Conservation (phyloP, 2,113 vertebrate genomes). For the Corythaeola cristata region DNA sequence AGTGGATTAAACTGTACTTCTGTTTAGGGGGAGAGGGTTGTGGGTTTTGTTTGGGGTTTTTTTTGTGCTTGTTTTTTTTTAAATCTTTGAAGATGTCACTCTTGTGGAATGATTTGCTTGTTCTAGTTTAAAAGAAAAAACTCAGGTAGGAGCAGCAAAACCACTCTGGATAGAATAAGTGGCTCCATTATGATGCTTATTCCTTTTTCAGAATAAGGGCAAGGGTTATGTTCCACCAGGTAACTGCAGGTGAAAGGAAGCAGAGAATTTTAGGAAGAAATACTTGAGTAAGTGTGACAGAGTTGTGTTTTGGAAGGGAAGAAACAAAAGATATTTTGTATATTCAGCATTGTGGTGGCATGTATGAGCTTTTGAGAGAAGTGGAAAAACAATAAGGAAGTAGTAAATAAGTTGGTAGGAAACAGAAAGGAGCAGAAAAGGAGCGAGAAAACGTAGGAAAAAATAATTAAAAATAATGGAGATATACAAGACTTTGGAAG, state of each 20-base stretch:
- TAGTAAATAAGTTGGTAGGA: neutral
- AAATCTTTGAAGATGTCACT: neutral
- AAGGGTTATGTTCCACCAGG: neutral
- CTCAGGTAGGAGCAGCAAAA: neutral
- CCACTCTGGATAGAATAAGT: neutral
- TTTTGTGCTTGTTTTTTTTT: neutral
- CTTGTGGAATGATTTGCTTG: neutral
- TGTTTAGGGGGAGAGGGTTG: neutral
- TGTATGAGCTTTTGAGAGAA: neutral
- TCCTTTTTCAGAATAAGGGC: neutral
- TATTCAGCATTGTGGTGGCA: neutral
- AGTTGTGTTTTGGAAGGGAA: neutral
- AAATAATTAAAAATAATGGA: neutral
- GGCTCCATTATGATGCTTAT: neutral
- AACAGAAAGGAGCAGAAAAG: neutral
- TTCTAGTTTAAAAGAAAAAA: neutral
- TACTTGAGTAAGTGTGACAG: neutral
- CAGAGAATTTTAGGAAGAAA: neutral
- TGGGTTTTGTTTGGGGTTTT: rapidly evolving
- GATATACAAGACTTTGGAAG: neutral
- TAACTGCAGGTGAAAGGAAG: neutral
- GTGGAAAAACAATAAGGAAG: neutral
- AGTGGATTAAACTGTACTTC: conserved; percentile 9
- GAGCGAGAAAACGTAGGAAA: neutral
- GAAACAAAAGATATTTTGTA: neutral